Conservation (phyloP, 2,113 vertebrate genomes). For the Ameiurus melas region DNA sequence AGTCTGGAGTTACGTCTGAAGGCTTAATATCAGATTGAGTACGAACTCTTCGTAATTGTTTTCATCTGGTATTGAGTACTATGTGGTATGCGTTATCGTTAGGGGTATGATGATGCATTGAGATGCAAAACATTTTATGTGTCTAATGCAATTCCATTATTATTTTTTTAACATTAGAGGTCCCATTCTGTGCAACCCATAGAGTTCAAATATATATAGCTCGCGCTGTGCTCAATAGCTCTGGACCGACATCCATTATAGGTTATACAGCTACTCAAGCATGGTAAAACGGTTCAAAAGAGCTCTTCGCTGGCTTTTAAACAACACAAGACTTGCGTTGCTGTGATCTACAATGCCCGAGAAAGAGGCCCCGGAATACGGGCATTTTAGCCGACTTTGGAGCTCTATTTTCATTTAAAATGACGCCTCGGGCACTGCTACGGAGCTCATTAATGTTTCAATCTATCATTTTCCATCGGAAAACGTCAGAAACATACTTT, state of each 20-base stretch:
- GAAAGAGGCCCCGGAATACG: not conserved
- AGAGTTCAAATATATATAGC: not conserved
- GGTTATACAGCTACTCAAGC: too few relatives aligned
- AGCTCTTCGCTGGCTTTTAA: not conserved
- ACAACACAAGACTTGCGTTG: not conserved
- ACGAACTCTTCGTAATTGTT: too few relatives aligned
- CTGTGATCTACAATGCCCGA: not conserved
- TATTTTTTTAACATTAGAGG: not conserved
- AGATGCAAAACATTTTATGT: not conserved
- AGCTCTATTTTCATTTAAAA: not conserved
- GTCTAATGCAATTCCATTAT: not conserved
- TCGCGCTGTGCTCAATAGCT: too few relatives aligned
- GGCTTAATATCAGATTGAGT: too few relatives aligned
- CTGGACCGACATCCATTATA: too few relatives aligned
- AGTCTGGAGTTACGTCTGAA: too few relatives aligned
- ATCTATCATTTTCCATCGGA: not conserved
- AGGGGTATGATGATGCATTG: too few relatives aligned
- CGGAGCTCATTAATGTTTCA: not conserved
- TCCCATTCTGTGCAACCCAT: not conserved
- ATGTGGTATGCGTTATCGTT: too few relatives aligned
- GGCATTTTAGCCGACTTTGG: not conserved
- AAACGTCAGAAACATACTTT: not conserved
- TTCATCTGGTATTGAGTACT: too few relatives aligned
- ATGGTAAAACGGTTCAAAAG: too few relatives aligned
- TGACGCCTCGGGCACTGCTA: not conserved